A percentile compares a stretch with the other conserved stretches of the same genome.
These are phyloP conservation scores for Lagopus muta DNA, from an alignment of 2,113 vertebrate species.

Conservation along the genomic window DNA sequence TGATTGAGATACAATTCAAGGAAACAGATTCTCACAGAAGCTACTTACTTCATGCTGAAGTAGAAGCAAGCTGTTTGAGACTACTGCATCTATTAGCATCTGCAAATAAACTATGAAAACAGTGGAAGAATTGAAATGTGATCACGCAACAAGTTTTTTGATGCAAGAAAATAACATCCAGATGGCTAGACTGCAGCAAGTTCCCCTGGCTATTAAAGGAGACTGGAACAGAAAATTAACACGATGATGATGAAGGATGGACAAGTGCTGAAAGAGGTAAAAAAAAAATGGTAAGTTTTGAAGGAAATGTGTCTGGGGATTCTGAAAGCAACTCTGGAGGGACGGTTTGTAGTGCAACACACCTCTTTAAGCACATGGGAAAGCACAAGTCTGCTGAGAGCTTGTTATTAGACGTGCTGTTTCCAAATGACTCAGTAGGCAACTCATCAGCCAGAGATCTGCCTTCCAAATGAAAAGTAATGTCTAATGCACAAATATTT, in stretches of 20 bases:
- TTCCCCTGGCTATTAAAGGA: neutral
- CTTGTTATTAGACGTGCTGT: neutral
- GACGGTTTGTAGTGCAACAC: neutral
- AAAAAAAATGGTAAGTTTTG: neutral
- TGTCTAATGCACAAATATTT: neutral
- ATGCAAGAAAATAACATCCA: neutral
- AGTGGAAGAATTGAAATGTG: neutral
- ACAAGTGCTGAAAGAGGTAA: neutral
- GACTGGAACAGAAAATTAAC: neutral
- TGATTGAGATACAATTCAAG: rapidly evolving
- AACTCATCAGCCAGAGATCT: neutral
- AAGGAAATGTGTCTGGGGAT: neutral
- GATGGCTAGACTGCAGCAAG: neutral
- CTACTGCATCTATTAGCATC: rapidly evolving
- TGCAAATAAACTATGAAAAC: neutral
- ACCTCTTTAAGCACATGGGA: neutral
- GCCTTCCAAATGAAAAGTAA: rapidly evolving
- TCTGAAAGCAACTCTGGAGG: neutral
- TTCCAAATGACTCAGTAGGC: neutral
- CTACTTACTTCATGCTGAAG: neutral
- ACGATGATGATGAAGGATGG: neutral
- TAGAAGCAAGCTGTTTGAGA: neutral
- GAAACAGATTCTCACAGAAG: neutral
- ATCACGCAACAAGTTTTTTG: neutral
- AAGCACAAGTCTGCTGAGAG: neutral